These are phyloP conservation scores for Netelia inedita DNA, from an alignment of 2,888 invertebrate species.

Conservation along the genomic window DNA sequence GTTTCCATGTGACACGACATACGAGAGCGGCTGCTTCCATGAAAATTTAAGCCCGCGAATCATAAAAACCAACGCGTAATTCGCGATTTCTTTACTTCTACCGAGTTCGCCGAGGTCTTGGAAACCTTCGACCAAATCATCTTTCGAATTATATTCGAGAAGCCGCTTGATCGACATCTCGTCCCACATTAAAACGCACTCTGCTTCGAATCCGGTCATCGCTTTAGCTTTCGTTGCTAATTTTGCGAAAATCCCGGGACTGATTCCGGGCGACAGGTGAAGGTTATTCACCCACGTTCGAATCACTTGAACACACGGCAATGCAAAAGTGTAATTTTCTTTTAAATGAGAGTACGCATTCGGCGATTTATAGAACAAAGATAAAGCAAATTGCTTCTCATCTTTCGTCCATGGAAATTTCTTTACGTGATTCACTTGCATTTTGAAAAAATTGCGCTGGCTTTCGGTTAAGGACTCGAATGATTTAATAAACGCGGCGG, in stretches of 20 bases:
- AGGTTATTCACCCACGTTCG: constrained; percentile 74
- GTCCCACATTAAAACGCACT: constrained; percentile 61
- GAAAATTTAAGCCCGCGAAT: constrained; percentile 68
- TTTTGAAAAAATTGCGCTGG: too few relatives aligned
- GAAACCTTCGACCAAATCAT: constrained; percentile 64
- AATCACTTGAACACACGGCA: too few relatives aligned
- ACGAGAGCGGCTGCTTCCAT: constrained; percentile 73
- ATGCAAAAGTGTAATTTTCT: too few relatives aligned
- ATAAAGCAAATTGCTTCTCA: too few relatives aligned
- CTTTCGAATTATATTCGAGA: too few relatives aligned
- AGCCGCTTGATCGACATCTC: too few relatives aligned
- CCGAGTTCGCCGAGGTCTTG: constrained; percentile 72
- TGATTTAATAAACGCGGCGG: too few relatives aligned
- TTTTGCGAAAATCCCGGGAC: constrained; percentile 67
- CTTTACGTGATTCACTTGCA: too few relatives aligned
- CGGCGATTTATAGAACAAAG: too few relatives aligned
- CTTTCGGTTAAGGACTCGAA: too few relatives aligned
- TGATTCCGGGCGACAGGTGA: constrained; percentile 72
- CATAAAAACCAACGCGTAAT: constrained; percentile 73
- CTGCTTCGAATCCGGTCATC: constrained; percentile 72
- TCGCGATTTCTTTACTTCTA: constrained; percentile 63
- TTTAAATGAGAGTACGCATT: too few relatives aligned
- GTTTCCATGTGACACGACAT: neutral
- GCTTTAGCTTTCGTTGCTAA: constrained; percentile 68
- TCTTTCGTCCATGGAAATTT: too few relatives aligned